phyloP scores from a whole-genome alignment of 2,113 vertebrate genomes.

The Colaptes auratus region DNA sequence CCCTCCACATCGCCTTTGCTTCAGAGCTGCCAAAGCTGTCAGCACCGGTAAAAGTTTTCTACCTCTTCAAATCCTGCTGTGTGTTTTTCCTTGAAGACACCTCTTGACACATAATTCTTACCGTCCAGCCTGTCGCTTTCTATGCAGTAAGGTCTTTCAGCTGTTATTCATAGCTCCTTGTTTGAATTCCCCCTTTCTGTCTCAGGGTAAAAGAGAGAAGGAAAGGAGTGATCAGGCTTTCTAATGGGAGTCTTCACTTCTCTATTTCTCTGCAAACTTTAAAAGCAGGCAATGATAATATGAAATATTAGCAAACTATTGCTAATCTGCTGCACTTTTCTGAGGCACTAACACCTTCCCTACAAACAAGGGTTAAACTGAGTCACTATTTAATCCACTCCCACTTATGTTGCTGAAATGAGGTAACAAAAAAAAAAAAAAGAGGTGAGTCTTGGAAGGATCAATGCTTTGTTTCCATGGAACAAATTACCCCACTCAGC shows the following conservation, averaged over 20 bases:
- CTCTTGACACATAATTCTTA: not conserved
- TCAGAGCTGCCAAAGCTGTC: not conserved
- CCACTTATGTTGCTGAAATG: not conserved
- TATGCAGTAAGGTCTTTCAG: not conserved
- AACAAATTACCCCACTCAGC: not conserved
- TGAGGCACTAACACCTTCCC: not conserved
- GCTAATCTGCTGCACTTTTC: not conserved
- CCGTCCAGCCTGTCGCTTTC: too few relatives aligned
- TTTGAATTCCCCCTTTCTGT: not conserved
- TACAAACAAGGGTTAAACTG: conserved; percentile 11
- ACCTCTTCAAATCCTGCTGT: not conserved
- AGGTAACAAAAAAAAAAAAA: not conserved
- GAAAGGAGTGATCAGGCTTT: not conserved
- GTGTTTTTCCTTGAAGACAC: not conserved
- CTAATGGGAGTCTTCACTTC: not conserved
- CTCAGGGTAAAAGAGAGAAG: not conserved
- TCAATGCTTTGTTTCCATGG: conserved; percentile 8
- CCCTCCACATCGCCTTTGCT: not conserved
- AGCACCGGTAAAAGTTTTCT: not conserved
- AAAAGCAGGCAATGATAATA: not conserved
- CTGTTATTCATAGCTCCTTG: not conserved
- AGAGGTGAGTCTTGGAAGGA: not conserved
- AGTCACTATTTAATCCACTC: not conserved
- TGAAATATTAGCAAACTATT: not conserved
- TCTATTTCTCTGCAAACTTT: not conserved